Percentiles rank a stretch among this genome's conserved stretches.
phyloP scores from a whole-genome alignment of 2,113 vertebrate species.

The Antennarius striatus region DNA sequence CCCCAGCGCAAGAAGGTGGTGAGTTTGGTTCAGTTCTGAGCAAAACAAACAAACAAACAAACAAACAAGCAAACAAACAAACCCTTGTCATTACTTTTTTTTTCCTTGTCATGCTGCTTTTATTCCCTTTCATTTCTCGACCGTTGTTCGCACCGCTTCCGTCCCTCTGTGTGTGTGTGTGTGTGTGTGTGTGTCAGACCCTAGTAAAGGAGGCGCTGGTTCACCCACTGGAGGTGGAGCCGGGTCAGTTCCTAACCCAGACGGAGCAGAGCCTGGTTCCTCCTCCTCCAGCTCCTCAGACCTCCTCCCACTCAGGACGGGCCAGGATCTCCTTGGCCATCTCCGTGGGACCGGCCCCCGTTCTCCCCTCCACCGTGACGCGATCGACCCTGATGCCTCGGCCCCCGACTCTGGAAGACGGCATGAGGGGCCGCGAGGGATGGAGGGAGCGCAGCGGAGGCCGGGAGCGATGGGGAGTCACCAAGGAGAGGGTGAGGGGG shows the following conservation, averaged over 20 bases:
- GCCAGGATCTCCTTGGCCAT: constrained; percentile 71
- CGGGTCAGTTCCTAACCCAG: constrained; percentile 63
- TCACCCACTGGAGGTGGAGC: constrained; percentile 73
- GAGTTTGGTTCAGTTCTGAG: constrained; percentile 29
- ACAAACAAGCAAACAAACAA: too few relatives aligned
- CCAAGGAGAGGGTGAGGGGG: constrained; percentile 74
- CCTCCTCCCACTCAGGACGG: constrained; percentile 40
- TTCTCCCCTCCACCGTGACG: constrained; percentile 41
- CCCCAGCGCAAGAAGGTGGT: constrained; percentile 79
- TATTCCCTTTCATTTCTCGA: too few relatives aligned
- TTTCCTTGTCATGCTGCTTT: background rate
- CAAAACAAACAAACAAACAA: background rate
- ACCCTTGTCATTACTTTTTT: background rate
- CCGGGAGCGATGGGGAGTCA: constrained; percentile 62
- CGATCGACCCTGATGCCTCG: constrained; percentile 63
- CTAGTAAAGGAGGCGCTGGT: constrained; percentile 76
- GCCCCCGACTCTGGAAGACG: constrained; percentile 63
- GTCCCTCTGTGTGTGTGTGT: constrained; percentile 15
- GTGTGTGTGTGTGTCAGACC: constrained; percentile 48
- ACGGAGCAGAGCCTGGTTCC: constrained; percentile 53
- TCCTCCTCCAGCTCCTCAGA: constrained; percentile 27
- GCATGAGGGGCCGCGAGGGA: constrained; percentile 59
- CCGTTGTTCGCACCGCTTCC: background rate
- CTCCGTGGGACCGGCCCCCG: constrained; percentile 64
- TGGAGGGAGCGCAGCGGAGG: constrained; percentile 65